Conservation (phyloP, 1,140 invertebrate species). For the Daktulosphaira vitifoliae region DNA sequence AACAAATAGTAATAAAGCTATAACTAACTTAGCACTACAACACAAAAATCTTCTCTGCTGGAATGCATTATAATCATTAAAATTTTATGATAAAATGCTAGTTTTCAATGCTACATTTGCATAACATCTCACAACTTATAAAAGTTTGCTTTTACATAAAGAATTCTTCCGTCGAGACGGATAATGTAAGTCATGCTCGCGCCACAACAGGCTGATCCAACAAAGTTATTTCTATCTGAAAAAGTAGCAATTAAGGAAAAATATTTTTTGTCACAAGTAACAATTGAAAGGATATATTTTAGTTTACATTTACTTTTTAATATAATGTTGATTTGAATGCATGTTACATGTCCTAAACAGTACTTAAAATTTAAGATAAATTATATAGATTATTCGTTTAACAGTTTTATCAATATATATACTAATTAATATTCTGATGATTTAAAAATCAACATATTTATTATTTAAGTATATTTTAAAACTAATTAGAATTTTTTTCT, state of each 20-base stretch:
- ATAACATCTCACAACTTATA: neutral
- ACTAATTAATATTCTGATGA: too few relatives aligned
- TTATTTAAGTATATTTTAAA: too few relatives aligned
- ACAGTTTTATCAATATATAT: too few relatives aligned
- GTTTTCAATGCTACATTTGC: too few relatives aligned
- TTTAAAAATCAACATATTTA: too few relatives aligned
- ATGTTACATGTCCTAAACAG: too few relatives aligned
- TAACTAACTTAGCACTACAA: conserved; percentile 18
- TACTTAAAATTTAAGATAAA: too few relatives aligned
- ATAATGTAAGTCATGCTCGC: conserved; percentile 66
- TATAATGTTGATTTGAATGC: too few relatives aligned
- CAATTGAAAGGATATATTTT: neutral
- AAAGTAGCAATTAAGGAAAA: conserved; percentile 37
- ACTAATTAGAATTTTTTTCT: too few relatives aligned
- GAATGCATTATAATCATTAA: conserved; percentile 1
- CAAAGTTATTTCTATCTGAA: conserved; percentile 68
- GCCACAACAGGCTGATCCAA: conserved; percentile 59
- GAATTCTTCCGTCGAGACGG: conserved; percentile 66
- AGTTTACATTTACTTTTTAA: too few relatives aligned
- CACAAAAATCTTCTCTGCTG: neutral
- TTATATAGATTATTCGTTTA: too few relatives aligned
- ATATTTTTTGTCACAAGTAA: conserved; percentile 7
- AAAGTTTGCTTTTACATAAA: conserved; percentile 54
- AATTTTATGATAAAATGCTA: too few relatives aligned
- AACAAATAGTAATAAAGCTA: neutral